Percentiles rank a stretch among this genome's conserved stretches.
These are phyloP conservation scores for Pogonocherus hispidulus DNA, from an alignment of 2,888 invertebrate species.

Conservation along the genomic window DNA sequence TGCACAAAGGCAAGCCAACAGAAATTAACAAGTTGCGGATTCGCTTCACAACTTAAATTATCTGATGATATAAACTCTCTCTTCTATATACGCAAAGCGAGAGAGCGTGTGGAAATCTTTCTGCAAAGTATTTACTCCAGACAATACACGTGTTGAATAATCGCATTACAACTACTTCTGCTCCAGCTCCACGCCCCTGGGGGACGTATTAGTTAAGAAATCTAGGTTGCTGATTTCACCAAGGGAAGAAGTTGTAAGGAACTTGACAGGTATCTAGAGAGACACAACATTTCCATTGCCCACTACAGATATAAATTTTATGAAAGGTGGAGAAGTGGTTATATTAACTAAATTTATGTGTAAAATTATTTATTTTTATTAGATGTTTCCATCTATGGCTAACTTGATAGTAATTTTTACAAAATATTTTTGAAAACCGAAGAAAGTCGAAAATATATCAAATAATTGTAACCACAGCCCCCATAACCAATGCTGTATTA, in stretches of 20 bases:
- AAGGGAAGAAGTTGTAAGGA: not conserved
- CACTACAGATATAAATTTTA: no score
- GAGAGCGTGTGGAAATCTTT: constrained; percentile 19
- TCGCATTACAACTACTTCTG: constrained; percentile 35
- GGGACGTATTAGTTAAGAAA: constrained; percentile 12
- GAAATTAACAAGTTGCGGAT: constrained; percentile 41
- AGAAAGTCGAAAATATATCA: no score
- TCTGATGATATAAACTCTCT: constrained; percentile 32
- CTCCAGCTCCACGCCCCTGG: not conserved
- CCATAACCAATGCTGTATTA: no score
- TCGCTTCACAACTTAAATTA: constrained; percentile 40
- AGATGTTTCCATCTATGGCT: no score
- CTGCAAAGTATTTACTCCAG: constrained; percentile 24
- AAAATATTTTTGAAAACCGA: no score
- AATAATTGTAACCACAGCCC: no score
- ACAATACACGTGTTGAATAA: constrained; percentile 38
- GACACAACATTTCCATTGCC: no score
- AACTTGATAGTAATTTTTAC: no score
- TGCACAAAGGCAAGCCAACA: constrained; percentile 40
- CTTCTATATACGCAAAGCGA: constrained; percentile 10
- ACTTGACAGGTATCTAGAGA: no score
- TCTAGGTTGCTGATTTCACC: not conserved
- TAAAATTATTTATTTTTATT: no score
- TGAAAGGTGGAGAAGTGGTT: no score
- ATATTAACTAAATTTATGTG: no score